Conservation (phyloP, 2,113 vertebrate genomes). For the Pelodiscus sinensis region DNA sequence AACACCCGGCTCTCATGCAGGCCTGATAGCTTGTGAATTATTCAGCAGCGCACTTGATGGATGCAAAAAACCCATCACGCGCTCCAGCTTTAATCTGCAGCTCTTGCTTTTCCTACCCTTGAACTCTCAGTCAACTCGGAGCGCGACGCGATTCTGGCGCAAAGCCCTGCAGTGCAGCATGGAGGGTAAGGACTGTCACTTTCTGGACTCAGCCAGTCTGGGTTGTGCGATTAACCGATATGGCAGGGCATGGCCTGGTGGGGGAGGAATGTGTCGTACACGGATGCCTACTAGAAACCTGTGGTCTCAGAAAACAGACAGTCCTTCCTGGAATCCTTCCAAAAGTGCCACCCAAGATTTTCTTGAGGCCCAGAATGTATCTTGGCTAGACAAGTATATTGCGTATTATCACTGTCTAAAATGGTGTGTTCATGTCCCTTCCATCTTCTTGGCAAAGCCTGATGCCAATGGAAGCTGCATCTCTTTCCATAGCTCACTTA, state of each 20-base stretch:
- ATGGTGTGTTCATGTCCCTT: background rate
- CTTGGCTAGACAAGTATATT: background rate
- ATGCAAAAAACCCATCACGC: background rate
- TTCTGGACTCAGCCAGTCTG: background rate
- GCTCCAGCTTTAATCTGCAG: background rate
- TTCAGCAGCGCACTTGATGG: background rate
- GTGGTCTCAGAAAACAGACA: background rate
- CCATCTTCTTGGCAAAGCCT: background rate
- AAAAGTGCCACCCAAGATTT: background rate
- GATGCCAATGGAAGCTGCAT: background rate
- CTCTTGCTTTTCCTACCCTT: background rate
- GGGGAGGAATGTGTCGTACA: background rate
- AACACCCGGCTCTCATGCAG: background rate
- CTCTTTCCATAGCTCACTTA: too few relatives aligned
- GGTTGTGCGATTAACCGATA: too few relatives aligned
- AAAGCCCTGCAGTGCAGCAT: background rate
- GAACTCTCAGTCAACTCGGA: background rate
- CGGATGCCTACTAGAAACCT: background rate
- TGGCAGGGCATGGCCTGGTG: too few relatives aligned
- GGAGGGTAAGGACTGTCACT: fast-evolving
- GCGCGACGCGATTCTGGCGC: background rate
- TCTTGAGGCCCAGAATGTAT: background rate
- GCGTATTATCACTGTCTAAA: background rate
- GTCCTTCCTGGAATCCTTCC: background rate
- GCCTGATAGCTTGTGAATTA: background rate